A percentile compares a stretch with the other conserved stretches of the same genome.
These are phyloP conservation scores for Pachyramphus minor DNA, from an alignment of 2,113 vertebrate species.

Conservation along the genomic window DNA sequence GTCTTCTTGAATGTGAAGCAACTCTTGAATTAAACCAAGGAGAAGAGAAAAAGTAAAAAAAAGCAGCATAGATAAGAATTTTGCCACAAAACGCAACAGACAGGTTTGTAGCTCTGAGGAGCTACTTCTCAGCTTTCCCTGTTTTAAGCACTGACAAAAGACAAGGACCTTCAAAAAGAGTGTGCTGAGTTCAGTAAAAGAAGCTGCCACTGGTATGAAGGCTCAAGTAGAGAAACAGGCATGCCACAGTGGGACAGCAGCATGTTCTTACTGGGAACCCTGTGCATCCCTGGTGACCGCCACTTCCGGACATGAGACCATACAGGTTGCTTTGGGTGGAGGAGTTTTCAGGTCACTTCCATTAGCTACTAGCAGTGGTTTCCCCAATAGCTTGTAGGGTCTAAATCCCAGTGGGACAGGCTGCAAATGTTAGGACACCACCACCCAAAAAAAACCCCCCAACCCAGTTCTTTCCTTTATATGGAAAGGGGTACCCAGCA, in stretches of 20 bases:
- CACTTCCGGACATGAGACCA: neutral
- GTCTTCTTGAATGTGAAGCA: neutral
- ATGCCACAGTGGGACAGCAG: neutral
- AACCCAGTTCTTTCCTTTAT: neutral
- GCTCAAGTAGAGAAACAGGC: neutral
- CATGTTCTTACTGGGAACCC: neutral
- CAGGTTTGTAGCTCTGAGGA: neutral
- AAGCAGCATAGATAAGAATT: neutral
- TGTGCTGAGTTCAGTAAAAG: neutral
- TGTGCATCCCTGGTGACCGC: neutral
- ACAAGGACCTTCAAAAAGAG: neutral
- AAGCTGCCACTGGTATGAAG: neutral
- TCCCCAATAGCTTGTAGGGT: neutral
- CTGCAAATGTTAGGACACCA: neutral
- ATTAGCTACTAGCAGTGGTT: neutral
- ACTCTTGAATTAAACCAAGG: neutral
- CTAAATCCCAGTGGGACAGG: neutral
- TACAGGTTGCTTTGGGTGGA: neutral
- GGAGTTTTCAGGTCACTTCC: neutral
- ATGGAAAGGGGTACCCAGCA: neutral
- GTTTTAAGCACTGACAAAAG: neutral
- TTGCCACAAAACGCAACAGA: neutral
- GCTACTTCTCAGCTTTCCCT: neutral
- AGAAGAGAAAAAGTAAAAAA: neutral
- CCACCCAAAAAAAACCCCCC: accelerated